Percentiles rank a stretch among this genome's conserved stretches.
Conservation (phyloP, 2,113 vertebrate genomes). For the Oncorhynchus kisutch region DNA sequence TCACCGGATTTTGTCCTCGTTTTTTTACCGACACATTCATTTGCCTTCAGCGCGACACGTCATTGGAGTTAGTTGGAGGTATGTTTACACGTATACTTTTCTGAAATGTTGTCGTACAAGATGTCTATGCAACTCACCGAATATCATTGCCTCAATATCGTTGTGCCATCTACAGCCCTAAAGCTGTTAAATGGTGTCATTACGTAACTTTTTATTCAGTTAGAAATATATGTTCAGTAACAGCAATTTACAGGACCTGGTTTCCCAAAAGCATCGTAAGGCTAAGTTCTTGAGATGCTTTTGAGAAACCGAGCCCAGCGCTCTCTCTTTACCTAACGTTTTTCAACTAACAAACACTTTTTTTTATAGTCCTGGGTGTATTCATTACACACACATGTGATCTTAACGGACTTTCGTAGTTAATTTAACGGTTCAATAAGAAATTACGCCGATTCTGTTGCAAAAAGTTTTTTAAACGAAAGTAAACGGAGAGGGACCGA, state of each 20-base stretch:
- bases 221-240: neutral
- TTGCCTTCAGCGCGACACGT: conserved; percentile 24
- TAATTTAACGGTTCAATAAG: no score
- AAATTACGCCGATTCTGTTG: no score
- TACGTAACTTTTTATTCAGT: conserved; percentile 5
- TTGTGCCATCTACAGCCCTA: neutral
- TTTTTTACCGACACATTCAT: neutral
- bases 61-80: conserved; percentile 51
- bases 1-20: neutral
- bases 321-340: neutral
- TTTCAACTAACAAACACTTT: neutral
- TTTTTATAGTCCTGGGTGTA: neutral
- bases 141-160: neutral
- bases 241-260: neutral
- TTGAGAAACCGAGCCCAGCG: no score
- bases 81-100: conserved; percentile 10
- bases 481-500: neutral
- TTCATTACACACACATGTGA: no score
- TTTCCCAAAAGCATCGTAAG: neutral
- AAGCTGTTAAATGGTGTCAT: neutral
- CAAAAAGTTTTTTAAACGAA: no score
- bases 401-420: no score
- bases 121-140: neutral
- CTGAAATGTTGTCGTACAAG: no score
- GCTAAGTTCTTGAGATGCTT: neutral